phyloP scores from a whole-genome alignment of 2,888 invertebrate species.

The Drosophila bunnanda region DNA sequence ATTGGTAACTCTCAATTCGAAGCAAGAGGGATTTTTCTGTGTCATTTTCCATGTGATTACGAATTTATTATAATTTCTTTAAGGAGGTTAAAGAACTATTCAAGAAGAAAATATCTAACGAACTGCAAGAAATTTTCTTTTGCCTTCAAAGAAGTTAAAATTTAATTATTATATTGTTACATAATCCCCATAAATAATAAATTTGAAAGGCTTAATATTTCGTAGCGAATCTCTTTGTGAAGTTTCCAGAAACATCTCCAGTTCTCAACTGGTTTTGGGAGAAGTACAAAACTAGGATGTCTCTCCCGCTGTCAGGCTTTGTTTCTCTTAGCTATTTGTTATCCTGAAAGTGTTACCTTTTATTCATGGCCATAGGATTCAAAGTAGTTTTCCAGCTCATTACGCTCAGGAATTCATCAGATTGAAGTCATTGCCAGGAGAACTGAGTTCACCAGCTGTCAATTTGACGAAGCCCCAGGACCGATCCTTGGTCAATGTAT shows the following conservation, averaged over 20 bases:
- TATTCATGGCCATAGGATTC: conserved; percentile 21
- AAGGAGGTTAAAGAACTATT: neutral
- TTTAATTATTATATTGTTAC: neutral
- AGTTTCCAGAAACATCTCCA: conserved; percentile 12
- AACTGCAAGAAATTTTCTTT: too few relatives aligned
- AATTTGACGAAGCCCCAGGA: conserved; percentile 28
- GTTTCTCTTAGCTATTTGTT: conserved; percentile 20
- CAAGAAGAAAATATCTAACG: too few relatives aligned
- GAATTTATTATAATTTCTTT: neutral
- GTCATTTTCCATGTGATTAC: neutral
- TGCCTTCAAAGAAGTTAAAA: too few relatives aligned
- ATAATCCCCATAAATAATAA: neutral
- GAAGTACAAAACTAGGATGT: conserved; percentile 6
- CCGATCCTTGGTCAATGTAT: conserved; percentile 22
- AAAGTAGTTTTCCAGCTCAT: conserved; percentile 48
- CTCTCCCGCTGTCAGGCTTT: neutral
- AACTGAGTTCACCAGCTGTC: conserved; percentile 58
- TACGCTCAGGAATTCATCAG: conserved; percentile 14
- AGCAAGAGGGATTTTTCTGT: neutral
- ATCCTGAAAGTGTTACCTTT: conserved; percentile 30
- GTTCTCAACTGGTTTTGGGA: conserved; percentile 28
- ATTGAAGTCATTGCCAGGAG: conserved; percentile 29
- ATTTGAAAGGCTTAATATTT: neutral
- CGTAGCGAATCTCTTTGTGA: conserved; percentile 1
- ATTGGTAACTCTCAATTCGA: conserved; percentile 9